Evolutionary conservation across 2,888 invertebrate species (phyloP).

Genomic region (Thera britannica): DNA sequence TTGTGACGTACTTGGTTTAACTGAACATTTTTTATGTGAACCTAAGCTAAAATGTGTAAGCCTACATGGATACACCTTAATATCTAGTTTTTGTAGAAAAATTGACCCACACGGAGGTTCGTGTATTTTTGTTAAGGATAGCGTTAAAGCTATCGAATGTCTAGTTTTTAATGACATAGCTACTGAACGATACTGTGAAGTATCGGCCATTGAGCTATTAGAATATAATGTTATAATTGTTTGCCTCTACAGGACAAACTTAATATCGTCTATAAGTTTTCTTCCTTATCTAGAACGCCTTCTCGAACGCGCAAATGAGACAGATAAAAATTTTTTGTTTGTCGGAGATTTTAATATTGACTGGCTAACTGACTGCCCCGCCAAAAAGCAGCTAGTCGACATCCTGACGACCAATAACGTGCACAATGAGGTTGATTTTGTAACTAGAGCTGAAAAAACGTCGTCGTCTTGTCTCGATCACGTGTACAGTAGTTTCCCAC

Average conservation of each 20-base stretch:
- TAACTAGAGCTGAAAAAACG: background rate
- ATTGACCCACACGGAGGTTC: background rate
- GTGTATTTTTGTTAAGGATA: background rate
- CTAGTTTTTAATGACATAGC: background rate
- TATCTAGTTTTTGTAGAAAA: background rate
- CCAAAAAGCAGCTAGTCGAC: background rate
- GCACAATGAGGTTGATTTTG: background rate
- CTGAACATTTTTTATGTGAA: too few relatives aligned
- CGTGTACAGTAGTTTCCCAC: background rate
- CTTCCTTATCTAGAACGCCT: background rate
- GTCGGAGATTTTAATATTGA: conserved; percentile 1
- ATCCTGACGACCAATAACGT: background rate
- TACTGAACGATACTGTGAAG: background rate
- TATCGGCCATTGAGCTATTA: background rate
- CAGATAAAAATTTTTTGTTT: background rate
- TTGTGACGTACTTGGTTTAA: too few relatives aligned
- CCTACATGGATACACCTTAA: too few relatives aligned
- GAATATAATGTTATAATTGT: background rate
- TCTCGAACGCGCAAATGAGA: background rate
- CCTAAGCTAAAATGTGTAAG: too few relatives aligned
- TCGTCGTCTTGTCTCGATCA: background rate
- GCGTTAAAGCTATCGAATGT: background rate
- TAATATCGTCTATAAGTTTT: background rate
- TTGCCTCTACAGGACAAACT: background rate
- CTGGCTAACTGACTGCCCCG: background rate